Conservation (phyloP, 2,888 invertebrate species). For the Drosophila kanekoi region DNA sequence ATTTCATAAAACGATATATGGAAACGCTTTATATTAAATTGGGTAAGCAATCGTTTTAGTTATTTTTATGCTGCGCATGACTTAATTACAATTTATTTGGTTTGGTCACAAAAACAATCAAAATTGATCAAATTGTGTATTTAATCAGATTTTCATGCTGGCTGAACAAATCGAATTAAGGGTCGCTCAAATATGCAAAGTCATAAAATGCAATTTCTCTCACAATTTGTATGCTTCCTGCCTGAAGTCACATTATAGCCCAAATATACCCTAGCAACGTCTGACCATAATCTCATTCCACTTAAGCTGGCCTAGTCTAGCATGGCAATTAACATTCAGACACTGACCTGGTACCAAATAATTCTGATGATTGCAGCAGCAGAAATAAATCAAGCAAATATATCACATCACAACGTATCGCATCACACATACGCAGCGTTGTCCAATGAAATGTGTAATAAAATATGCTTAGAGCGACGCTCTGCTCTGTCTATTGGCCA, state of each 20-base stretch:
- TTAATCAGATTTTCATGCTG: background rate
- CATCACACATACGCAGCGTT: constrained; percentile 41
- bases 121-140: constrained; percentile 22
- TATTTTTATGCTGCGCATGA: background rate
- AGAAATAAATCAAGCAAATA: constrained; percentile 46
- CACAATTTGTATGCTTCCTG: constrained; percentile 19
- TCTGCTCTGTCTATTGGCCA: background rate
- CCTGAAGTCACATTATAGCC: too few relatives aligned
- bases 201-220: constrained; percentile 8
- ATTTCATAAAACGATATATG: background rate
- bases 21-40: background rate
- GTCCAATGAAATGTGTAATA: constrained; percentile 42
- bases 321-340: constrained; percentile 49
- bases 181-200: constrained; percentile 28
- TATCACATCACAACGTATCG: constrained; percentile 8
- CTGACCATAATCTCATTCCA: background rate
- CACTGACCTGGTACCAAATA: constrained; percentile 43
- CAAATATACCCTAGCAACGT: background rate
- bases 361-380: constrained; percentile 34
- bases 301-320: constrained; percentile 21
- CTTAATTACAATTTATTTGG: background rate
- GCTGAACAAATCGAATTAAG: constrained; percentile 19
- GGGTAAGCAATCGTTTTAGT: too few relatives aligned
- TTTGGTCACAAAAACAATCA: background rate
- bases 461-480: constrained; percentile 40